phyloP scores from a whole-genome alignment of 2,113 vertebrate genomes.

The Danionella cerebrum region DNA sequence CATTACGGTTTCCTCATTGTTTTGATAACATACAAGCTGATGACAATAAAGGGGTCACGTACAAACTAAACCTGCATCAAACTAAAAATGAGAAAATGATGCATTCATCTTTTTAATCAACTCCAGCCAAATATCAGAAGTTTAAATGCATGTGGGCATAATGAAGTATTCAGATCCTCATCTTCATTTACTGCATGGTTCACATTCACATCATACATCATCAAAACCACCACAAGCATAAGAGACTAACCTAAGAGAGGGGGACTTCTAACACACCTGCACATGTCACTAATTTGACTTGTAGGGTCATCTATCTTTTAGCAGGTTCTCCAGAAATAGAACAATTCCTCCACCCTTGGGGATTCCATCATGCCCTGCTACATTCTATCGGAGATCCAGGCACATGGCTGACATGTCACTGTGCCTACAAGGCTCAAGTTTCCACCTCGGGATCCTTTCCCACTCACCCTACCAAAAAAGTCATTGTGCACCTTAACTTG shows the following conservation, averaged over 20 bases:
- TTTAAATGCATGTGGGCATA: no score
- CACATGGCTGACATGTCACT: conserved; percentile 25
- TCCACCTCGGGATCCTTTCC: conserved; percentile 10
- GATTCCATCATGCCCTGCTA: conserved; percentile 47
- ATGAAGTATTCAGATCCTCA: not conserved
- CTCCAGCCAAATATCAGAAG: no score
- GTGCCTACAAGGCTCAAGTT: conserved; percentile 34
- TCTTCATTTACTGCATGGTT: conserved; percentile 10
- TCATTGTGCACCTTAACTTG: not conserved
- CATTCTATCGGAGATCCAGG: conserved; percentile 52
- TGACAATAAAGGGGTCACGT: no score
- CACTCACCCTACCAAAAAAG: not conserved
- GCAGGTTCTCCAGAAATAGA: conserved; percentile 55
- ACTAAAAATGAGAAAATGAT: no score
- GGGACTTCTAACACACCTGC: not conserved
- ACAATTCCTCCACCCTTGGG: conserved; percentile 36
- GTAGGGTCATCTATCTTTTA: conserved; percentile 35
- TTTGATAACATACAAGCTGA: no score
- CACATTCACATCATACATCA: conserved; percentile 50
- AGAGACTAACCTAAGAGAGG: conserved; percentile 35
- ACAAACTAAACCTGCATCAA: no score
- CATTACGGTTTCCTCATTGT: no score
- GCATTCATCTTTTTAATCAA: no score
- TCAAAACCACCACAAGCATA: conserved; percentile 9
- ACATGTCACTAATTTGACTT: not conserved